A percentile compares a stretch with the other conserved stretches of the same genome.
Conservation (phyloP, 1,140 invertebrate genomes). For the Acyrthosiphon pisum region DNA sequence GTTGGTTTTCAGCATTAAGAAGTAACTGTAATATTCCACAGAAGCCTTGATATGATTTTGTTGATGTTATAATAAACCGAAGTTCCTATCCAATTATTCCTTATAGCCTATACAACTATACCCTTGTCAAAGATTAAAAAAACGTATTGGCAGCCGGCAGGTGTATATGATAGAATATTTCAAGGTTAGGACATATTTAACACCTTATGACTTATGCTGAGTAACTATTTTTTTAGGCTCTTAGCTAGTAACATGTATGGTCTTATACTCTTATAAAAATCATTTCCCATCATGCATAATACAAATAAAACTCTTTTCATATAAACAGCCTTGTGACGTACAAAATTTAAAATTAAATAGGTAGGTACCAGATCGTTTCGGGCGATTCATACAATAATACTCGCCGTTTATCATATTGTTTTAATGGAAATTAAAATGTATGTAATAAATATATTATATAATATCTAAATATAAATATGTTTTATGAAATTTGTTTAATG, state of each 20-base stretch:
- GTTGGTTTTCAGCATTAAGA: background rate
- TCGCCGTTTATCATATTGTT: background rate
- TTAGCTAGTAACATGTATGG: background rate
- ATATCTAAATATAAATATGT: background rate
- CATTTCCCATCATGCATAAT: background rate
- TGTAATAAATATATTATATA: background rate
- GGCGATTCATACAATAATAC: background rate
- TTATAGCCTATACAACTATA: background rate
- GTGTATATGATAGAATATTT: background rate
- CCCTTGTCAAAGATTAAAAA: background rate
- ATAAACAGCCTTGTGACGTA: background rate
- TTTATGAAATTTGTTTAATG: background rate
- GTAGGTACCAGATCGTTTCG: background rate
- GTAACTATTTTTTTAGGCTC: background rate
- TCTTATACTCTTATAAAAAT: background rate
- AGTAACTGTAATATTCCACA: background rate
- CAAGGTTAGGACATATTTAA: slow-evolving; percentile 20
- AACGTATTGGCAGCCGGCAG: background rate
- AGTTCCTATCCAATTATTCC: slow-evolving; percentile 40
- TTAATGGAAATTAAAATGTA: too few relatives aligned
- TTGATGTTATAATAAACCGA: slow-evolving; percentile 25
- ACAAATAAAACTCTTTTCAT: background rate
- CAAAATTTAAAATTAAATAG: background rate
- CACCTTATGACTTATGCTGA: background rate
- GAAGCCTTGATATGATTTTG: background rate